Base-by-base conservation (phyloP, 2,888 invertebrate genomes). In the Leucophora obtusa region DNA sequence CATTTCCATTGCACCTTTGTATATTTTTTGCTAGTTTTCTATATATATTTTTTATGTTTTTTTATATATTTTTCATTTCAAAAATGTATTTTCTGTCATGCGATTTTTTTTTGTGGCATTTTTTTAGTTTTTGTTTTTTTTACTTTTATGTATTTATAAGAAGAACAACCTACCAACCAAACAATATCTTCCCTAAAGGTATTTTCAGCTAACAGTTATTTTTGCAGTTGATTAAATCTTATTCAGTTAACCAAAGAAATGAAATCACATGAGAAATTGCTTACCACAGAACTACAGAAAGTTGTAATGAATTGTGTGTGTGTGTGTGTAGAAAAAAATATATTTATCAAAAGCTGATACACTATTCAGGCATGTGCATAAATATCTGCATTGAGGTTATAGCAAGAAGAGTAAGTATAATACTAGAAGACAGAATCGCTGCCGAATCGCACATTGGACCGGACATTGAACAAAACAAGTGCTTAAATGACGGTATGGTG, bases 211-310 rank as follows among this genome's bases (percentile, higher is more conserved):
- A 59, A 59, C 59, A 73, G 80, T 80, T 80, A 60, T 73, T 72
- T 80, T 80, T 79, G 63, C 73, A 82, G 70, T 82, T 82, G 82
- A 82, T 82, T 79, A 79, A 79, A 77, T 79, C 79, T 73, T 51
- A 73, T 60, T 56, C 66, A 59, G 51, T 73, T 51, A 73, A 81
- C 65, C 66, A 70, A 73, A 70, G 65, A 74, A 73, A 71, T 66
- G 70, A 70, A 82, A 73, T 68, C 80, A 72, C 71, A 80, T 74
- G 78, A 66, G 70, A 82, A 82, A 74, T 71, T 71, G 60, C 58
- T 51, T 21, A 77, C 17, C 59, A 59, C 21, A 65, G 65, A 58
- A 70, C n/a, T 2, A 38, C 47, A 28, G 6, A 7, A 28, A 28
- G 28, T 6, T 28, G 6, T 28, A 21, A 4, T 21, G 21, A 3